Base-by-base conservation (phyloP, 2,797 vertebrate species). In the Mus minutoides region DNA sequence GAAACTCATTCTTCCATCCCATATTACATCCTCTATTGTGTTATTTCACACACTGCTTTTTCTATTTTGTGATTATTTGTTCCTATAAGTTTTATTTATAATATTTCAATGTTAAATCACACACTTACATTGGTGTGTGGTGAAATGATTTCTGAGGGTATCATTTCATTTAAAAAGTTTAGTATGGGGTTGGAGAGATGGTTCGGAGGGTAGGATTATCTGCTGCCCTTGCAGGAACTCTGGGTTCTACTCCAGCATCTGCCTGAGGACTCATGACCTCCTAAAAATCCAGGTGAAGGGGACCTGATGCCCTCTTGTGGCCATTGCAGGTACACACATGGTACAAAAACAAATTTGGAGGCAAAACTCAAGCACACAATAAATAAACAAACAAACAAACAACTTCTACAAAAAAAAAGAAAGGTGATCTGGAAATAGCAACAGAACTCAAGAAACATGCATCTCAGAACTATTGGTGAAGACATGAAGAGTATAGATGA, bases 51-150 rank as follows among this genome's bases (percentile, higher is more conserved):
- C n/a, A 3, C 60, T 37, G 0, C 34, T 87, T 95, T 77, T 95
- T 96, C 94, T 46, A n/a, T 94, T 34, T 24, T 40, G 34, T 14
- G 84, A n/a, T 29, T 93, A 1, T 75, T 85, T 62, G 19, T 89
- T 97, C 79, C 49, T 88, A 89, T 37, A 82, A 5, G 10, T 56
- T 94, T 85, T 88, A 84, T 5, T 54, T 22, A 8, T 14, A 94
- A 21, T 3, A 21, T 78, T 80, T 3, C 46, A 69, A 58, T 78
- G 77, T 58, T 95, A 95, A 90, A 46, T 67, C 90, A 64, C 4
- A 95, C 69, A 90, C 19, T 24, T 91, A 24, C 26, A 79, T 3
- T 60, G 2, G 29, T 82, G 0, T 8, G 1, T 92, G 56, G 83
- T 80, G 62, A 69, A 80, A 75, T 84, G 49, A 90, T 29, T 19